A percentile compares a stretch with the other conserved stretches of the same genome.
Evolutionary conservation across 2,888 invertebrate genomes (phyloP).

Genomic region (Tachina fera): DNA sequence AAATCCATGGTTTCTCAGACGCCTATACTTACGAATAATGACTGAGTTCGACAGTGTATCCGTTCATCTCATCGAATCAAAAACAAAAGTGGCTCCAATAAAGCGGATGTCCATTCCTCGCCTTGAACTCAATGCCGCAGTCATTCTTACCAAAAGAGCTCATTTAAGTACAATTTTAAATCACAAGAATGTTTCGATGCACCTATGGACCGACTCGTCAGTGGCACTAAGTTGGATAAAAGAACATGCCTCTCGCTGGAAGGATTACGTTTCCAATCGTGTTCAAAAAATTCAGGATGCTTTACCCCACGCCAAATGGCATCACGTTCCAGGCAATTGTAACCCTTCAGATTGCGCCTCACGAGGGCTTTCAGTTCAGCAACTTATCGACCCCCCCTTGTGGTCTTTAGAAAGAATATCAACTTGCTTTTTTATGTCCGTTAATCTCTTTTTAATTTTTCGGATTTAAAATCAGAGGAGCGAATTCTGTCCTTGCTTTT

Average conservation of each 20-base stretch:
- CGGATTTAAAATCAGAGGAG: too few relatives aligned
- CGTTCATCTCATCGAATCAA: constrained; percentile 16
- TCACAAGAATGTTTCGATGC: neutral
- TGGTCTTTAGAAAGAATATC: too few relatives aligned
- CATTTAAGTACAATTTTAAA: constrained; percentile 32
- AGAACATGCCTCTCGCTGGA: constrained; percentile 36
- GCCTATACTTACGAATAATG: constrained; percentile 34
- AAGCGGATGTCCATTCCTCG: constrained; percentile 29
- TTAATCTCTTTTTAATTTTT: too few relatives aligned
- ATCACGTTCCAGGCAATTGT: neutral
- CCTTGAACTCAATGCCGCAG: constrained; percentile 30
- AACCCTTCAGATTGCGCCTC: too few relatives aligned
- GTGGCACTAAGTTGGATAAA: constrained; percentile 36
- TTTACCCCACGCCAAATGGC: constrained; percentile 25
- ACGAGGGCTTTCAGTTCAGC: constrained; percentile 39
- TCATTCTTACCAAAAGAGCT: constrained; percentile 33
- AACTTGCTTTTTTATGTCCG: too few relatives aligned
- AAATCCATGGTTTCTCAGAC: constrained; percentile 36
- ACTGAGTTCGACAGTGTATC: constrained; percentile 25
- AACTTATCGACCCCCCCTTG: constrained; percentile 39
- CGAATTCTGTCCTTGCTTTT: too few relatives aligned
- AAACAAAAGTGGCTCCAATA: constrained; percentile 38
- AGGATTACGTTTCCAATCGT: constrained; percentile 8
- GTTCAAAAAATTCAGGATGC: neutral
- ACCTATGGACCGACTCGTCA: constrained; percentile 29